Evolutionary conservation across 1,140 invertebrate genomes (phyloP).

Genomic region (Daktulosphaira vitifoliae): DNA sequence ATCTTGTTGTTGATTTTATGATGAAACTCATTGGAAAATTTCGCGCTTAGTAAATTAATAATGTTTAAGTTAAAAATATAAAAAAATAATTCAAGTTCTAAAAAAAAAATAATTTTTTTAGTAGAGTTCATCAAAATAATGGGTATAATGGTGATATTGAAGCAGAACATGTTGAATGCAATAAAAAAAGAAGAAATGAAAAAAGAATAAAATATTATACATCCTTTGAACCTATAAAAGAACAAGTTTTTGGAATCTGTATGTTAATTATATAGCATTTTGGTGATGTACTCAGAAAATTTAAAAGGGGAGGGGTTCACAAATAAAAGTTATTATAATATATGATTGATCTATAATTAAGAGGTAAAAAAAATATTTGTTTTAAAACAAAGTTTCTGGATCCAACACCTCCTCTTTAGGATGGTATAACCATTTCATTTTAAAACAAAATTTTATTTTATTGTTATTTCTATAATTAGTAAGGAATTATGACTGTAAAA

Average conservation of each 20-base stretch:
- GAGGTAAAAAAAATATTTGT: too few relatives aligned
- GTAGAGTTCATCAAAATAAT: conserved; percentile 3
- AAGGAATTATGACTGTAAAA: conserved; percentile 5
- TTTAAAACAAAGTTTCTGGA: too few relatives aligned
- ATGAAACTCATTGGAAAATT: conserved; percentile 44
- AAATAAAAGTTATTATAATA: too few relatives aligned
- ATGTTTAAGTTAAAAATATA: background rate
- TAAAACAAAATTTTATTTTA: too few relatives aligned
- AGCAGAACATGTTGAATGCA: background rate
- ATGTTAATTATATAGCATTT: too few relatives aligned
- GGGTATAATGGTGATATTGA: background rate
- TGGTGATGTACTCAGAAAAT: too few relatives aligned
- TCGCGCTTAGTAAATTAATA: conserved; percentile 27
- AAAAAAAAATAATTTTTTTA: background rate
- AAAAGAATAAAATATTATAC: conserved; percentile 16
- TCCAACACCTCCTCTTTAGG: too few relatives aligned
- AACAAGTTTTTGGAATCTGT: background rate
- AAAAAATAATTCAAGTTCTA: too few relatives aligned
- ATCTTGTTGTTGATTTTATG: conserved; percentile 45
- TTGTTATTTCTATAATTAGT: background rate
- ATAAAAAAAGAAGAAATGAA: conserved; percentile 4
- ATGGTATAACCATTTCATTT: too few relatives aligned
- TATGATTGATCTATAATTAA: too few relatives aligned
- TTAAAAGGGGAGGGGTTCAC: too few relatives aligned
- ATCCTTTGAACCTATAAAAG: conserved; percentile 8